phyloP scores from a whole-genome alignment of 2,797 vertebrate species.

The Gallinago nigripennis region DNA sequence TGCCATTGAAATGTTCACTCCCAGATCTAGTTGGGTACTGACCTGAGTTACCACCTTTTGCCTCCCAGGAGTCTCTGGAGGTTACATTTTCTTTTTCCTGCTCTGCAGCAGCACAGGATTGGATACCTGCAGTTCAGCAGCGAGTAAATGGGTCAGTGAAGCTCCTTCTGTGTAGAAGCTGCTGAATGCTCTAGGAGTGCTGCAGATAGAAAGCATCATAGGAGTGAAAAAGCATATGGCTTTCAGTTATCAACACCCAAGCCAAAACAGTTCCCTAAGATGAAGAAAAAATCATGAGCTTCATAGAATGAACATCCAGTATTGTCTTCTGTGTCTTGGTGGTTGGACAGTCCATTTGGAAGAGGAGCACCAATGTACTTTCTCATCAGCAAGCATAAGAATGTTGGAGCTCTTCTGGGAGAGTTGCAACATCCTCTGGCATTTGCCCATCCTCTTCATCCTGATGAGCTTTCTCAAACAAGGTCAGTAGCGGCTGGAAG shows the following conservation, averaged over 20 bases:
- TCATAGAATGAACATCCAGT: background rate
- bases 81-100: background rate
- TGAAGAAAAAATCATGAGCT: background rate
- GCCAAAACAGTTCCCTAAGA: background rate
- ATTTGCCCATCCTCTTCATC: background rate
- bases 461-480: background rate
- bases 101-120: background rate
- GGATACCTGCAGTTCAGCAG: background rate
- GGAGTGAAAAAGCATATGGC: background rate
- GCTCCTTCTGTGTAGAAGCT: background rate
- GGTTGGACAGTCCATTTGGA: background rate
- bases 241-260: background rate
- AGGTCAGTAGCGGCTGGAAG: background rate
- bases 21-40: background rate
- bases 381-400: background rate
- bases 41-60: background rate
- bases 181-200: background rate
- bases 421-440: background rate
- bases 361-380: background rate
- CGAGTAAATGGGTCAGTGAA: background rate
- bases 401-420: background rate
- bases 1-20: background rate
- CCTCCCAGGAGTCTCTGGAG: background rate
- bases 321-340: background rate
- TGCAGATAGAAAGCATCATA: background rate